Percentiles rank a stretch among this genome's conserved stretches.
These are phyloP conservation scores for Tupaia tana DNA, from an alignment of 2,113 vertebrate genomes.

Conservation along the genomic window DNA sequence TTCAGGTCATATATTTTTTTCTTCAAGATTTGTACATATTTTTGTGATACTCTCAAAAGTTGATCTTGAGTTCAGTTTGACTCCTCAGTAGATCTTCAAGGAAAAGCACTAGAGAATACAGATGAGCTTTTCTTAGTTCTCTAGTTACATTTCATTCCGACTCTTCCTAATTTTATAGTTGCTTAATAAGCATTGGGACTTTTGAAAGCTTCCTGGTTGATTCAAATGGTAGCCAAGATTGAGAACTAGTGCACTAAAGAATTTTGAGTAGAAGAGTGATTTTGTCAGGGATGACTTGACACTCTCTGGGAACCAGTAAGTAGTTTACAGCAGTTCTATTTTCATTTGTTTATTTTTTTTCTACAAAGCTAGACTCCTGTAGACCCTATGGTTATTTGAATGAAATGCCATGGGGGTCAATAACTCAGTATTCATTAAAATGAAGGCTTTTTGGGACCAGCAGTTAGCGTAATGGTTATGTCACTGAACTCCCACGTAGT, in stretches of 20 bases:
- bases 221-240: not conserved
- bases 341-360: not conserved
- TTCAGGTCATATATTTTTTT: no score
- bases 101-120: no score
- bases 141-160: no score
- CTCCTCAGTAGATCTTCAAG: no score
- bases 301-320: not conserved
- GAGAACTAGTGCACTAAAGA: not conserved
- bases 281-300: not conserved
- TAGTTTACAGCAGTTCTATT: not conserved
- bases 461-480: no score
- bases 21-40: no score
- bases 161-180: no score
- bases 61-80: no score
- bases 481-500: no score
- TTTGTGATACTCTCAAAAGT: no score
- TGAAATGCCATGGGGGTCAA: not conserved
- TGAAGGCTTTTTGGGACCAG: not conserved
- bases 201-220: constrained; percentile 10
- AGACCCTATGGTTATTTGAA: not conserved
- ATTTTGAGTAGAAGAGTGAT: not conserved
- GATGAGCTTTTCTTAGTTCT: no score
- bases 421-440: constrained; percentile 24
- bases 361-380: not conserved
- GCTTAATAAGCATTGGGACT: not conserved